phyloP scores from a whole-genome alignment of 2,888 invertebrate species.

The Perizoma flavofasciatum region DNA sequence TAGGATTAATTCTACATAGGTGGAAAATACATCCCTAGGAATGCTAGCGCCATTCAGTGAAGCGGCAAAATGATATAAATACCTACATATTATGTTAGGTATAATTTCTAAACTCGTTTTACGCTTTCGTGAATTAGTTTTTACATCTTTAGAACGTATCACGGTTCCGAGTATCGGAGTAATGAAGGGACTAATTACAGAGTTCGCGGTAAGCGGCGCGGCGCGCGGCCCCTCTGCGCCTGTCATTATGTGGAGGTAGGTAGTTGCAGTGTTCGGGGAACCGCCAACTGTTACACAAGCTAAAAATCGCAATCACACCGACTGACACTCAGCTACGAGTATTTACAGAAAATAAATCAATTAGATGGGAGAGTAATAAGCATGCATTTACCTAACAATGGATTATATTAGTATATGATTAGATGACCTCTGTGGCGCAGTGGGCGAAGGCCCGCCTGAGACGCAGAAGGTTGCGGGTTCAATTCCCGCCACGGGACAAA shows the following conservation, averaged over 20 bases:
- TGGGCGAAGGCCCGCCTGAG: no score
- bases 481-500: no score
- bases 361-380: conserved; percentile 1
- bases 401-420: no score
- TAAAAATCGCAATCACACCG: conserved; percentile 49
- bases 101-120: conserved; percentile 19
- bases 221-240: conserved; percentile 54
- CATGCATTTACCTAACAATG: no score
- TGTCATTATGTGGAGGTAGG: conserved; percentile 50
- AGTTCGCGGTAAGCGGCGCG: conserved; percentile 62
- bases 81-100: background rate
- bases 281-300: conserved; percentile 45
- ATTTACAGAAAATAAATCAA: conserved; percentile 41
- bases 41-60: conserved; percentile 19
- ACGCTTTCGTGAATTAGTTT: conserved; percentile 21
- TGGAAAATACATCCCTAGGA: background rate
- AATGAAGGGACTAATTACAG: conserved; percentile 64
- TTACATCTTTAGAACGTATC: conserved; percentile 34
- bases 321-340: conserved; percentile 33
- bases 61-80: background rate
- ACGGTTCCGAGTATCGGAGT: conserved; percentile 59
- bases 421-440: no score
- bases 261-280: conserved; percentile 51
- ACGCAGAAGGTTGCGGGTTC: no score
- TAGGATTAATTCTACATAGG: no score